Percentiles rank a stretch among this genome's conserved stretches.
Conservation (phyloP, 2,888 invertebrate species). For the Chouioia cunea region DNA sequence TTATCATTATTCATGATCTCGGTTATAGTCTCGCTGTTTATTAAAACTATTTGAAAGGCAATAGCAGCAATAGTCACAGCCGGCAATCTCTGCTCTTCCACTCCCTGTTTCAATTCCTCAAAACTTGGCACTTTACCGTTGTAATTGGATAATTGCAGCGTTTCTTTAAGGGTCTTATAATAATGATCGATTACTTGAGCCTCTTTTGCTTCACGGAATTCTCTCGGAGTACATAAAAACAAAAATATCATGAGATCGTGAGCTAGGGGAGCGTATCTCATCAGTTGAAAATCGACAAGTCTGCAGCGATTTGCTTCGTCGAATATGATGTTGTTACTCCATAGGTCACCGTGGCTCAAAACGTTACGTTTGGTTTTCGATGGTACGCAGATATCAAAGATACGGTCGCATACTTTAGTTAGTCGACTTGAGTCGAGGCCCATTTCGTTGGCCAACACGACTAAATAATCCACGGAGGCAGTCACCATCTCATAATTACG, state of each 20-base stretch:
- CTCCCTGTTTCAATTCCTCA: constrained; percentile 56
- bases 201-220: constrained; percentile 23
- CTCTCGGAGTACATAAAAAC: constrained; percentile 17
- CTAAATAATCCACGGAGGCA: background rate
- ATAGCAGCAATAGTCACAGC: constrained; percentile 57
- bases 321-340: constrained; percentile 42
- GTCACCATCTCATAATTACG: constrained; percentile 51
- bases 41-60: constrained; percentile 58
- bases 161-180: constrained; percentile 26
- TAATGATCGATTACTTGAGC: constrained; percentile 27
- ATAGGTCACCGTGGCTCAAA: constrained; percentile 40
- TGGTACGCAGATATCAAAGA: constrained; percentile 47
- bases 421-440: constrained; percentile 37
- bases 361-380: constrained; percentile 67
- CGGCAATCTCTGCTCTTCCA: constrained; percentile 60
- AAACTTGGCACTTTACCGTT: constrained; percentile 63
- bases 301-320: constrained; percentile 5
- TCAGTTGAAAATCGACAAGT: constrained; percentile 39
- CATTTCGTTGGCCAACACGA: constrained; percentile 51
- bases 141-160: constrained; percentile 34
- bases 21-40: constrained; percentile 54
- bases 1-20: constrained; percentile 53
- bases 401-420: constrained; percentile 47
- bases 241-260: constrained; percentile 39
- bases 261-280: constrained; percentile 39